Conservation (phyloP, 1,140 invertebrate genomes). For the Drosophila pallidifrons region DNA sequence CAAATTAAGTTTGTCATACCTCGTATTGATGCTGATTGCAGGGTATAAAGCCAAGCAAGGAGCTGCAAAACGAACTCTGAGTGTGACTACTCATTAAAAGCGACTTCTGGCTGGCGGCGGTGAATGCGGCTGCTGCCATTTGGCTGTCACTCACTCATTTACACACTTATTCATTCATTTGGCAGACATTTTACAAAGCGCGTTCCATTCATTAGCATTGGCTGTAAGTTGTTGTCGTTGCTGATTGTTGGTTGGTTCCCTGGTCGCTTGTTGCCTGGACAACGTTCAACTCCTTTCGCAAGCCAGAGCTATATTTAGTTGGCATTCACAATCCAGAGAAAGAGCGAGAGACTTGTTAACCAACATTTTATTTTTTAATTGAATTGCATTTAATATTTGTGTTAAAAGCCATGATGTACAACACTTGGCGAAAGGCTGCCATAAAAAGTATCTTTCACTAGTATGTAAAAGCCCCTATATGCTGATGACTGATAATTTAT, state of each 20-base stretch:
- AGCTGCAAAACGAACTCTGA: not conserved
- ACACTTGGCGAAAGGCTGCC: slow-evolving; percentile 5
- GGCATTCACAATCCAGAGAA: not conserved
- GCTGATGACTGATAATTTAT: slow-evolving; percentile 49
- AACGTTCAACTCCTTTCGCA: slow-evolving; percentile 41
- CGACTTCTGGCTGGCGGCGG: too few species aligned
- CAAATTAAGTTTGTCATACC: not conserved
- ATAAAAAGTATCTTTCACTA: not conserved
- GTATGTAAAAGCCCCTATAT: slow-evolving; percentile 34
- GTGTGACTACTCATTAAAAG: slow-evolving; percentile 64
- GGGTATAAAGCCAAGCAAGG: slow-evolving; percentile 10
- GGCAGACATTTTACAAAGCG: slow-evolving; percentile 76
- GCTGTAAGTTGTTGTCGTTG: slow-evolving; percentile 44
- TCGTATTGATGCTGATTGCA: not conserved
- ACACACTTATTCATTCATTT: slow-evolving; percentile 59
- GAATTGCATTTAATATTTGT: slow-evolving; percentile 47
- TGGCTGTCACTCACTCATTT: slow-evolving; percentile 76
- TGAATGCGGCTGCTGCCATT: slow-evolving; percentile 57
- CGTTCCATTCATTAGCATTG: slow-evolving; percentile 78
- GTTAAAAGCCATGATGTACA: slow-evolving; percentile 4
- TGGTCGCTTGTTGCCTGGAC: slow-evolving; percentile 33
- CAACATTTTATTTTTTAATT: slow-evolving; percentile 60
- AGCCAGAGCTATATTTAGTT: slow-evolving; percentile 51
- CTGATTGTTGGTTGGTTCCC: slow-evolving; percentile 17
- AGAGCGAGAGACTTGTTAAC: slow-evolving; percentile 36